Base-by-base conservation (phyloP, 2,888 invertebrate species). In the Glomeris marginata region DNA sequence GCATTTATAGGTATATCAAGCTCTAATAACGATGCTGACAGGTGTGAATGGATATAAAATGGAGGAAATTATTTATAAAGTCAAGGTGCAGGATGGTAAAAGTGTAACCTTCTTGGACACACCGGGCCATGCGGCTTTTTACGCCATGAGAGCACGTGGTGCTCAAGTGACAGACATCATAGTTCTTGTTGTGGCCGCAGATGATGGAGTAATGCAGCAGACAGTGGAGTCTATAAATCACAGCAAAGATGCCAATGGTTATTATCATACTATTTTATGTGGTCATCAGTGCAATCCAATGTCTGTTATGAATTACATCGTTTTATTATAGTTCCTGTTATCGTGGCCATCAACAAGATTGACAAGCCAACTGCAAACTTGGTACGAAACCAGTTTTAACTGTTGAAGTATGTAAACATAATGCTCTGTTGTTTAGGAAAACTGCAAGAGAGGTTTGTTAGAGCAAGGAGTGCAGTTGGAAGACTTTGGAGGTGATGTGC, bases 161-260 rank as follows among this genome's bases (percentile, higher is more conserved):
- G 95, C 97, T 0, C 73, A 76, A 59, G 79, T 83, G n/a, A 97
- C 98, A 0, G 98, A 98, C 67, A 78, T 97, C 48, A 86, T 95
- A 47, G 81, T 95, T 52, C 71, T 97, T 49, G 95, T 98, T 22
- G 91, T 99, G 38, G 98, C 98, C 1, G 97, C 95, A 0, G 97
- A 98, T 67, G 98, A 98, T 69, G 95, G 98, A 2, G 94, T 97
- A 41, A 97, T 94, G 91, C 85, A 90, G 51, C 98, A 98, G 73
- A 98, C 98, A 0, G 64, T 81, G 1, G 91, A 98, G 69, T 90
- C 88, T 28, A 82, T 98, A 28, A 67, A 77, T 57, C 82, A 88
- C 78, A 92, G 92, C 0, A 74, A 75, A 61, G 77, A 80, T 58
- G 81, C 86, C 0, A 71, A 77, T 55, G 83, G 80, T 80, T 59